phyloP scores from a whole-genome alignment of 2,797 vertebrate species.

The Trichosurus vulpecula region DNA sequence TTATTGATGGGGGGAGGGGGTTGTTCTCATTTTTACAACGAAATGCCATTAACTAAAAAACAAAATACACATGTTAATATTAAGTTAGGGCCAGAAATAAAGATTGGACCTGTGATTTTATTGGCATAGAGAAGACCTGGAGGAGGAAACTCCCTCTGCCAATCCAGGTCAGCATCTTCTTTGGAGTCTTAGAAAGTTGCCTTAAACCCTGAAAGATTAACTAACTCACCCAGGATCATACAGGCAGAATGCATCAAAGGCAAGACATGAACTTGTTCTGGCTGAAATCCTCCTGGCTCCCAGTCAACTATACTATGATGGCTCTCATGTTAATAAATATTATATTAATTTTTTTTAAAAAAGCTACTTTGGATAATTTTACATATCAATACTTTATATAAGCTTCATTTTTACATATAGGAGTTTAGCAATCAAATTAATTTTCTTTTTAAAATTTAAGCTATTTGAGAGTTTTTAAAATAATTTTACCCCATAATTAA shows the following conservation, averaged over 20 bases:
- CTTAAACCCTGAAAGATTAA: neutral
- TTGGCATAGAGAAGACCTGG: neutral
- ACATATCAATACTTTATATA: neutral
- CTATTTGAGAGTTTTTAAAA: neutral
- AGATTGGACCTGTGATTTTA: neutral
- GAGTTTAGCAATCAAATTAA: neutral
- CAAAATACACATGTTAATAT: neutral
- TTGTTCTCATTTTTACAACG: neutral
- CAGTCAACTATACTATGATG: neutral
- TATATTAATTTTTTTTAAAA: no score
- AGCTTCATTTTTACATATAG: neutral
- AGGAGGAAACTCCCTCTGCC: neutral
- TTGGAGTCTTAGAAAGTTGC: neutral
- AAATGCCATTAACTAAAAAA: neutral
- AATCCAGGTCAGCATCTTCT: neutral
- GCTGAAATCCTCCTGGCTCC: neutral
- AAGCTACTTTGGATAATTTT: neutral
- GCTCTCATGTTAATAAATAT: neutral
- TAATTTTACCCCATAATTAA: neutral
- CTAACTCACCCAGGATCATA: neutral
- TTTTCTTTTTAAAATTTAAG: neutral
- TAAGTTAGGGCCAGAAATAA: neutral
- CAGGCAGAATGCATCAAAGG: neutral
- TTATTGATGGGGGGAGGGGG: fast-evolving
- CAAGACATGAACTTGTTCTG: neutral